These are phyloP conservation scores for Allygus modestus DNA, from an alignment of 2,888 invertebrate species.

Conservation along the genomic window DNA sequence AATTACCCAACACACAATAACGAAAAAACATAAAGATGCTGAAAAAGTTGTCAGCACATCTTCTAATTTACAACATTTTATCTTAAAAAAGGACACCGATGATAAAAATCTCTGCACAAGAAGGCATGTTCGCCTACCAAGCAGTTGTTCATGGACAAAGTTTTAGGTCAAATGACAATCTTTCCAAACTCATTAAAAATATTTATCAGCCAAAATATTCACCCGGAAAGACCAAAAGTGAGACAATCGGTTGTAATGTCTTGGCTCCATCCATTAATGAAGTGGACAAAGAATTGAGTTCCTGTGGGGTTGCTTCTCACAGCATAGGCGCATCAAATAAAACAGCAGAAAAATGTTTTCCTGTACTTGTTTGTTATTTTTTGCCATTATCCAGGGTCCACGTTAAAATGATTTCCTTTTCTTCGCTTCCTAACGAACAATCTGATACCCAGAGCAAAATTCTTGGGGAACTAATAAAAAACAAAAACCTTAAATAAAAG, in stretches of 20 bases:
- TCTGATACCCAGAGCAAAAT: too few species aligned
- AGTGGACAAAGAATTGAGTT: conserved; percentile 20
- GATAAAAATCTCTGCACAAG: conserved; percentile 30
- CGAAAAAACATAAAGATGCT: conserved; percentile 31
- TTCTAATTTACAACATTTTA: conserved; percentile 17
- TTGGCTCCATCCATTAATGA: neutral
- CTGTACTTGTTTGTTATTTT: too few species aligned
- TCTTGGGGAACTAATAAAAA: too few species aligned
- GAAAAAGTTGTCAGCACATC: neutral
- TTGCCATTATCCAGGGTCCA: too few species aligned
- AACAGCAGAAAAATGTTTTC: too few species aligned
- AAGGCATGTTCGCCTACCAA: conserved; percentile 2
- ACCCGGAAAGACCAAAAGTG: conserved; percentile 7
- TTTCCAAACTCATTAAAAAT: neutral
- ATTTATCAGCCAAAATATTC: conserved; percentile 17
- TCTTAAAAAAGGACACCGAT: conserved; percentile 18
- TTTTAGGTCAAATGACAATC: conserved; percentile 11
- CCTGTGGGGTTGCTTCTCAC: neutral
- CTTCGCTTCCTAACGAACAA: too few species aligned
- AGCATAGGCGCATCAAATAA: too few species aligned
- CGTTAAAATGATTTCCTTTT: too few species aligned
- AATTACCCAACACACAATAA: neutral
- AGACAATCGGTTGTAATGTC: conserved; percentile 1
- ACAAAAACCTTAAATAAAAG: too few species aligned
- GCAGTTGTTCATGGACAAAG: conserved; percentile 35